phyloP scores from a whole-genome alignment of 2,888 invertebrate genomes.

The Drosophila mayaguana region DNA sequence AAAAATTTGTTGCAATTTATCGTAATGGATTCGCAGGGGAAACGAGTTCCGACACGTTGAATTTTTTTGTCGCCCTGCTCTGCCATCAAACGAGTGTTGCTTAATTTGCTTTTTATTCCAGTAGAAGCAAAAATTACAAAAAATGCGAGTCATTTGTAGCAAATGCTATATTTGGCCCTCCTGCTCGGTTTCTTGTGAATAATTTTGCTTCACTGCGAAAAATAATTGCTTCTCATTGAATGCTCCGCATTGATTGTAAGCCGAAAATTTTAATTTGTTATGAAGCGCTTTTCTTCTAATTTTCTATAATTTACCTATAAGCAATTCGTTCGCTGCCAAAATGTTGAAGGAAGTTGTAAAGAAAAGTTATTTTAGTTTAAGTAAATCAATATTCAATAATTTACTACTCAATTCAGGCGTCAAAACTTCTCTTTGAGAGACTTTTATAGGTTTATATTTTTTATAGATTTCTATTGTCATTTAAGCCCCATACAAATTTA shows the following conservation, averaged over 20 bases:
- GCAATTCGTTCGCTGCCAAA: background rate
- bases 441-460: too few species aligned
- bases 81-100: slow-evolving; percentile 44
- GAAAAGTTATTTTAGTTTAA: background rate
- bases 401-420: background rate
- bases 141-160: slow-evolving; percentile 29
- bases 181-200: background rate
- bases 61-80: slow-evolving; percentile 10
- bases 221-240: slow-evolving; percentile 16
- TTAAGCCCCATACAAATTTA: background rate
- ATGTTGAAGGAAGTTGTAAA: background rate
- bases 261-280: background rate
- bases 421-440: background rate
- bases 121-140: slow-evolving; percentile 17
- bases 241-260: background rate
- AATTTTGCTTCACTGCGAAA: background rate
- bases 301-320: background rate
- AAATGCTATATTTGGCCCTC: background rate
- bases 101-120: slow-evolving; percentile 69
- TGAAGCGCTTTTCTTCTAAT: background rate
- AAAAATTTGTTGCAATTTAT: slow-evolving; percentile 58
- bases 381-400: background rate
- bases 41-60: slow-evolving; percentile 19
- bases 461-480: background rate
- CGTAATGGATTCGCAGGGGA: slow-evolving; percentile 46